phyloP scores from a whole-genome alignment of 2,113 vertebrate genomes.

The Rissa tridactyla region DNA sequence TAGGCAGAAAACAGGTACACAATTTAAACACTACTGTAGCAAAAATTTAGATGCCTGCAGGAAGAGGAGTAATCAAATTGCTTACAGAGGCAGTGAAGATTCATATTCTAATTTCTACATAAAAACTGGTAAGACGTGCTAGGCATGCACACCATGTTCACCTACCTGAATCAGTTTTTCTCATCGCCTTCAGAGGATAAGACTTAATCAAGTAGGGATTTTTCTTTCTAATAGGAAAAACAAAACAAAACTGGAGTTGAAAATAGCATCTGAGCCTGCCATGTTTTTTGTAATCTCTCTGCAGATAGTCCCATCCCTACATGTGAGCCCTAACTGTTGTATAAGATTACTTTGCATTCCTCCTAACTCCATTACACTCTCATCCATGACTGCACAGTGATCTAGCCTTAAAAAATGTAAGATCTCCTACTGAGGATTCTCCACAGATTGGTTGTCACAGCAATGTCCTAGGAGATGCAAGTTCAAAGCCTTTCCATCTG shows the following conservation, averaged over 20 bases:
- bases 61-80: background rate
- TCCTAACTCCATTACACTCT: background rate
- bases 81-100: background rate
- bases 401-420: background rate
- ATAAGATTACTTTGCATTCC: background rate
- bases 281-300: background rate
- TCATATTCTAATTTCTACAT: background rate
- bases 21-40: background rate
- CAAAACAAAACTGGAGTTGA: background rate
- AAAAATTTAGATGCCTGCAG: background rate
- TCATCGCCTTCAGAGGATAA: background rate
- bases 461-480: background rate
- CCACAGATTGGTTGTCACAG: background rate
- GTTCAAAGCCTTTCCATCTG: conserved; percentile 9
- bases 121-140: background rate
- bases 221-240: background rate
- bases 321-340: background rate
- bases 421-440: background rate
- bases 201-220: background rate
- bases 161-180: background rate
- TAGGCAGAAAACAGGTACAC: background rate
- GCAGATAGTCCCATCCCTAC: background rate
- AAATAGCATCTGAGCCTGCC: background rate
- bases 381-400: background rate
- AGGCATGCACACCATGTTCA: background rate